These are phyloP conservation scores for Engraulis encrasicolus DNA, from an alignment of 2,113 vertebrate species.

Conservation along the genomic window DNA sequence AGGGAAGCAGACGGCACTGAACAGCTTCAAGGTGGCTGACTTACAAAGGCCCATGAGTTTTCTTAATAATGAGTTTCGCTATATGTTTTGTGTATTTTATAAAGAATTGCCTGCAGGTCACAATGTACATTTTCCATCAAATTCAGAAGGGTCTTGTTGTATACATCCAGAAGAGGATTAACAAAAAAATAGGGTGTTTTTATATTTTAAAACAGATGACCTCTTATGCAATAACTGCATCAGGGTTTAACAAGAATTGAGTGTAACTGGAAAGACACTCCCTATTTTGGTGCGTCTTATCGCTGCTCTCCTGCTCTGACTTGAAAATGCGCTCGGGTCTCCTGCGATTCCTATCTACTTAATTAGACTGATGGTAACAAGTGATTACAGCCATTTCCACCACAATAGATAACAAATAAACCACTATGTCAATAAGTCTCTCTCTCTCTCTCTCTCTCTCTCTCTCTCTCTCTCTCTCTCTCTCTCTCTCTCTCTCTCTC, in stretches of 20 bases:
- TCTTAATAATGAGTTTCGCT: background rate
- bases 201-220: background rate
- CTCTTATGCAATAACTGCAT: background rate
- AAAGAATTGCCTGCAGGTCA: background rate
- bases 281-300: background rate
- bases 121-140: too few relatives aligned
- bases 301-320: background rate
- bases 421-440: background rate
- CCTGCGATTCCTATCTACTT: background rate
- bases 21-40: slow-evolving; percentile 9
- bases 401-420: background rate
- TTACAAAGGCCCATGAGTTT: slow-evolving; percentile 34
- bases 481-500: too few relatives aligned
- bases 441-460: too few relatives aligned
- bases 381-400: background rate
- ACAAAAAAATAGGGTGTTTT: background rate
- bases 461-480: too few relatives aligned
- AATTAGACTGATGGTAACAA: background rate
- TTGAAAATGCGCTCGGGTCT: background rate
- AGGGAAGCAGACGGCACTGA: background rate
- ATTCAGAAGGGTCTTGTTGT: background rate
- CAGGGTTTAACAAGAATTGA: background rate
- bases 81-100: background rate
- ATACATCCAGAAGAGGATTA: background rate
- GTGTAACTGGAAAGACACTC: background rate